These are phyloP conservation scores for Proterorhinus semilunaris DNA, from an alignment of 2,113 vertebrate species.

Conservation along the genomic window DNA sequence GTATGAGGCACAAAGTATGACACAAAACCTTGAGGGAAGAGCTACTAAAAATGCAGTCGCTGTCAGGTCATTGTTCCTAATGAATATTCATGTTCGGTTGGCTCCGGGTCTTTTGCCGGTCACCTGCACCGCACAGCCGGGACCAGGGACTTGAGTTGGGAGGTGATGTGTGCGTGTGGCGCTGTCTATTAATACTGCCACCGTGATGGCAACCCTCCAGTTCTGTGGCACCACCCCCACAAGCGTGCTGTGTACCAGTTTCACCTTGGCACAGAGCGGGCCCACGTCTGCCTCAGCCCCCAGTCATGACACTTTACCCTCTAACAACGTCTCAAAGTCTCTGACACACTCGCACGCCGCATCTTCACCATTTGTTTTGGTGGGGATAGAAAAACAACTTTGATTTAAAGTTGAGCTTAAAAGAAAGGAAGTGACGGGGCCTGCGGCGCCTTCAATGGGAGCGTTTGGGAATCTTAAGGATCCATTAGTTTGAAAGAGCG, in stretches of 20 bases:
- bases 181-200: constrained; percentile 48
- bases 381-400: not conserved
- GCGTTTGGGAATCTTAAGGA: too few species aligned
- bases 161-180: constrained; percentile 28
- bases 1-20: not conserved
- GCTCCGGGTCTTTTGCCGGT: constrained; percentile 51
- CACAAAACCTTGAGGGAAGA: constrained; percentile 20
- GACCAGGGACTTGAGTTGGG: constrained; percentile 46
- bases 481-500: too few species aligned
- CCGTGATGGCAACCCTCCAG: constrained; percentile 41
- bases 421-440: too few species aligned
- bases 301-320: constrained; percentile 22
- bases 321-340: constrained; percentile 16
- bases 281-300: constrained; percentile 13
- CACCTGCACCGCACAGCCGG: constrained; percentile 53
- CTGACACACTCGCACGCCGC: not conserved
- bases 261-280: constrained; percentile 19
- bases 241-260: constrained; percentile 9
- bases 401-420: not conserved
- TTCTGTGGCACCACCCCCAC: constrained; percentile 38
- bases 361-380: not conserved
- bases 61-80: constrained; percentile 36
- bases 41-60: constrained; percentile 43
- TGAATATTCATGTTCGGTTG: constrained; percentile 68
- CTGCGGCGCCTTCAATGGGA: too few species aligned